A percentile compares a stretch with the other conserved stretches of the same genome.
Evolutionary conservation across 1,140 invertebrate species (phyloP).

Genomic region (Telenomus remus): DNA sequence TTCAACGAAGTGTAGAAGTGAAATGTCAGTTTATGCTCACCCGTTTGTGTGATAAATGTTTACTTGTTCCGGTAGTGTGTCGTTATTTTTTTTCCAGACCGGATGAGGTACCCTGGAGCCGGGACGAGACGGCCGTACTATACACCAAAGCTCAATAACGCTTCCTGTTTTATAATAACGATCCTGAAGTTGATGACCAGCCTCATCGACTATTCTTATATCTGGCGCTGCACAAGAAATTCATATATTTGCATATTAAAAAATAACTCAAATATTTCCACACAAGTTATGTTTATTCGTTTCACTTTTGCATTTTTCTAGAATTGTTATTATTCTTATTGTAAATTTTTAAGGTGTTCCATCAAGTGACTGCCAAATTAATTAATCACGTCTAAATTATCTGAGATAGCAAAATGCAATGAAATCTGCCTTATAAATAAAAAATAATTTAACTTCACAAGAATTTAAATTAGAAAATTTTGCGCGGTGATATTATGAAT

Average conservation of each 20-base stretch:
- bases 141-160: constrained; percentile 70
- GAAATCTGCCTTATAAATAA: too few relatives aligned
- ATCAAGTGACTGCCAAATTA: too few relatives aligned
- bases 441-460: too few relatives aligned
- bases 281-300: too few relatives aligned
- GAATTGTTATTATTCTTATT: too few relatives aligned
- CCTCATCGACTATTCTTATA: constrained; percentile 71
- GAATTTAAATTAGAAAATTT: too few relatives aligned
- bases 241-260: constrained; percentile 14
- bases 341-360: too few relatives aligned
- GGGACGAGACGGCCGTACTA: constrained; percentile 64
- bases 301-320: too few relatives aligned
- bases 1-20: too few relatives aligned
- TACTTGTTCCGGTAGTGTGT: constrained; percentile 66
- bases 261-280: not conserved
- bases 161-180: constrained; percentile 75
- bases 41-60: constrained; percentile 70
- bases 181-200: constrained; percentile 69
- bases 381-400: too few relatives aligned
- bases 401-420: too few relatives aligned
- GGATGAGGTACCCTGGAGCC: constrained; percentile 67
- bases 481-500: too few relatives aligned
- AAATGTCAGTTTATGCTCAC: constrained; percentile 61
- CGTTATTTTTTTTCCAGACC: constrained; percentile 71
- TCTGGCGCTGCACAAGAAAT: constrained; percentile 68